phyloP scores from a whole-genome alignment of 2,888 invertebrate species.

The Chromoteleia sp. region DNA sequence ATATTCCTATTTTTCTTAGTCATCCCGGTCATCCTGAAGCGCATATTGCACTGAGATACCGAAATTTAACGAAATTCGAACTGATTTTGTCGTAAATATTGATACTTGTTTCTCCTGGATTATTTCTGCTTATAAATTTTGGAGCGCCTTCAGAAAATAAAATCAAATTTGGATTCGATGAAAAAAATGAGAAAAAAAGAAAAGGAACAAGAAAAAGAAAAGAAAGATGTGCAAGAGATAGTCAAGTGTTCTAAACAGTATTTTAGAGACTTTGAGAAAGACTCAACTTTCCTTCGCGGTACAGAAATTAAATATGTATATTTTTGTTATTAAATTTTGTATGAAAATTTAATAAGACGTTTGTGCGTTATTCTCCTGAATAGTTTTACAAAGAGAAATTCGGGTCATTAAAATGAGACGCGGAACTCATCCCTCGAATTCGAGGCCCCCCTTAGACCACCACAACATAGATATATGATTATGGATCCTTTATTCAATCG shows the following conservation, averaged over 20 bases:
- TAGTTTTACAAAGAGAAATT: slow-evolving; percentile 19
- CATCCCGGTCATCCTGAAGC: not conserved
- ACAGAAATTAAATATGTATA: not conserved
- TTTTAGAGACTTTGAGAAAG: slow-evolving; percentile 5
- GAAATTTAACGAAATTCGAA: not conserved
- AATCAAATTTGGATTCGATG: too few relatives aligned
- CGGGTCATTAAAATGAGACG: slow-evolving; percentile 46
- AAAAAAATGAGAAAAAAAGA: not conserved
- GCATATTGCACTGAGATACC: not conserved
- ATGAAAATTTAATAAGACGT: slow-evolving; percentile 11
- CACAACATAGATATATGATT: slow-evolving; percentile 30
- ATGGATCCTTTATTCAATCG: slow-evolving; percentile 41
- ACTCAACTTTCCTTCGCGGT: not conserved
- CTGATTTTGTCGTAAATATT: slow-evolving; percentile 4
- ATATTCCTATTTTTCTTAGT: slow-evolving; percentile 1
- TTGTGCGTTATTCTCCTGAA: not conserved
- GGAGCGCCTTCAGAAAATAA: too few relatives aligned
- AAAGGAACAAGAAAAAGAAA: not conserved
- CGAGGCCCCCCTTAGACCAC: too few relatives aligned
- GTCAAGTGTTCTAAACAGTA: slow-evolving; percentile 2
- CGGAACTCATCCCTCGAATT: slow-evolving; percentile 17
- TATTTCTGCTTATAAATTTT: not conserved
- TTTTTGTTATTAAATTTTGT: slow-evolving; percentile 17
- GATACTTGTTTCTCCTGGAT: slow-evolving; percentile 6
- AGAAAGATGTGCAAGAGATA: too few relatives aligned